These are phyloP conservation scores for Urosaurus nigricauda DNA, from an alignment of 2,797 vertebrate species.

Conservation along the genomic window DNA sequence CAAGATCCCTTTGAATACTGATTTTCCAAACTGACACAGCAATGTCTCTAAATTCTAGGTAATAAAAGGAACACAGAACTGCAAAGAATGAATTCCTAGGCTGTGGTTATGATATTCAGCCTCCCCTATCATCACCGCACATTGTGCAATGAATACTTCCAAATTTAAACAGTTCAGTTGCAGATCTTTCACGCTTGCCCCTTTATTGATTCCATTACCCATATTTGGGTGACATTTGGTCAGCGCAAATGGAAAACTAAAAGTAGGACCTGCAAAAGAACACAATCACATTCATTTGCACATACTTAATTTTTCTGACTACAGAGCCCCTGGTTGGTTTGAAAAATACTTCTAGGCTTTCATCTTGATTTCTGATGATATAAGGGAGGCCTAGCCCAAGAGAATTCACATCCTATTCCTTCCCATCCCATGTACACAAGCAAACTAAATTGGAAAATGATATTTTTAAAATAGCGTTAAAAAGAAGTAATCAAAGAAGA, in stretches of 20 bases:
- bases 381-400: too few relatives aligned
- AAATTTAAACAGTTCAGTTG: background rate
- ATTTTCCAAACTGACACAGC: too few relatives aligned
- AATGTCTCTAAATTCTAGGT: too few relatives aligned
- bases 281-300: background rate
- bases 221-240: background rate
- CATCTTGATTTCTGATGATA: background rate
- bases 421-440: too few relatives aligned
- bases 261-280: background rate
- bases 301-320: background rate
- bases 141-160: background rate
- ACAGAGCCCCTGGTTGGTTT: background rate
- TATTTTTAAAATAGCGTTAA: background rate
- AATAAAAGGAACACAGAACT: background rate
- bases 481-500: background rate
- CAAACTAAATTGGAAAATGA: too few relatives aligned
- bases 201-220: background rate
- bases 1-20: too few relatives aligned
- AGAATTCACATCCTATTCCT: too few relatives aligned
- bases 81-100: background rate
- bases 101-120: background rate
- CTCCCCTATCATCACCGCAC: background rate
- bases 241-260: background rate
- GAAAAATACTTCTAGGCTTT: background rate
- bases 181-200: background rate